A percentile compares a stretch with the other conserved stretches of the same genome.
phyloP scores from a whole-genome alignment of 2,797 vertebrate species.

The Lutjanus campechanus region DNA sequence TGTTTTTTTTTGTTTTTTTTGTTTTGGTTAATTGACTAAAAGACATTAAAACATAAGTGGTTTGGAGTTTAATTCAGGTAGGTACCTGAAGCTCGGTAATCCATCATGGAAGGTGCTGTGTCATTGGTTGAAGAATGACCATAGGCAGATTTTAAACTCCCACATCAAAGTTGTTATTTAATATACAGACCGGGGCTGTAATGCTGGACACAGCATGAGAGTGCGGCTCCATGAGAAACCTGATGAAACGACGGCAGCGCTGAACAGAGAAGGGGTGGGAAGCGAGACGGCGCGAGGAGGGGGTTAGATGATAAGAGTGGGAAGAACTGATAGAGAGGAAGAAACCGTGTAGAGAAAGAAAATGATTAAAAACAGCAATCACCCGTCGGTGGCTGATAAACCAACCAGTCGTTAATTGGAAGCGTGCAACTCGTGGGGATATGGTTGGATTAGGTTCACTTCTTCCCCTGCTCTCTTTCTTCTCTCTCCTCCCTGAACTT shows the following conservation, averaged over 20 bases:
- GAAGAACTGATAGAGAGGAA: conserved; percentile 84
- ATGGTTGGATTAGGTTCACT: conserved; percentile 77
- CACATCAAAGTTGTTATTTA: conserved; percentile 53
- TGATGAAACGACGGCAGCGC: conserved; percentile 70
- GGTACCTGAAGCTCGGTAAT: not conserved
- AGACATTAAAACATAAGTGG: not conserved
- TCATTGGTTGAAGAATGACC: conserved; percentile 36
- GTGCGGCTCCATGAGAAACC: conserved; percentile 54
- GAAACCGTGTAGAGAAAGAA: conserved; percentile 86
- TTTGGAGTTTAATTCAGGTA: conserved; percentile 6
- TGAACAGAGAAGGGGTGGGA: conserved; percentile 69
- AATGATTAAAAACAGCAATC: conserved; percentile 95
- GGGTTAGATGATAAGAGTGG: conserved; percentile 83
- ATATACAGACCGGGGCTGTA: conserved; percentile 26
- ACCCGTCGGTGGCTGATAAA: conserved; percentile 91
- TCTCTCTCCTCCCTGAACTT: conserved; percentile 45
- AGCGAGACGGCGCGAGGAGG: conserved; percentile 77
- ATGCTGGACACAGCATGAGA: conserved; percentile 64
- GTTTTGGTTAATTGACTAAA: too few species aligned
- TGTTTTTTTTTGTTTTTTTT: too few species aligned
- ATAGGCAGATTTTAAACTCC: conserved; percentile 38
- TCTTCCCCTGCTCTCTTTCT: conserved; percentile 70
- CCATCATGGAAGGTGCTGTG: conserved; percentile 12
- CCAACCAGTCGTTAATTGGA: conserved; percentile 91
- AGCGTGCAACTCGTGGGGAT: conserved; percentile 89